Conservation (phyloP, 1,140 invertebrate genomes). For the Hycleus cichorii region DNA sequence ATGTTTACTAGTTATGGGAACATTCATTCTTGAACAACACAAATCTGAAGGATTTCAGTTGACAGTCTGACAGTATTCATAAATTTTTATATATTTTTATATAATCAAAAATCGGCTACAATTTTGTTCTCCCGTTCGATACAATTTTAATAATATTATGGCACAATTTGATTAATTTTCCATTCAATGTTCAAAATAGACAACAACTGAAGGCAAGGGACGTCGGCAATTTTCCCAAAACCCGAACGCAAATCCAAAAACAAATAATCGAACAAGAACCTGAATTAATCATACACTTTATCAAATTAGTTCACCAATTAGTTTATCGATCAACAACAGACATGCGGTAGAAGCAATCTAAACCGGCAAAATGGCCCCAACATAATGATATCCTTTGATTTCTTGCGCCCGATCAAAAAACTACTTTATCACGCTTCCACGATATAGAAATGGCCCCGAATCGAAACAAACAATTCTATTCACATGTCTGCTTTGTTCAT, state of each 20-base stretch:
- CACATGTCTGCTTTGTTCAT: slow-evolving; percentile 29
- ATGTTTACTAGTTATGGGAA: no score
- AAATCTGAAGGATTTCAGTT: no score
- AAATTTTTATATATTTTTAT: no score
- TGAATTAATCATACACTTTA: slow-evolving; percentile 37
- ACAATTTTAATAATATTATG: slow-evolving; percentile 20
- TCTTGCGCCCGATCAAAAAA: slow-evolving; percentile 23
- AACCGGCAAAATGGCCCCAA: slow-evolving; percentile 20
- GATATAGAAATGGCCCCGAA: slow-evolving; percentile 22
- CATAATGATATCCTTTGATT: slow-evolving; percentile 25
- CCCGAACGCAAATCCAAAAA: no score
- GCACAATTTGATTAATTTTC: slow-evolving; percentile 31
- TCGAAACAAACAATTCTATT: slow-evolving; percentile 17
- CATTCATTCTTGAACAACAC: no score
- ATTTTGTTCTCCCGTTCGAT: neutral
- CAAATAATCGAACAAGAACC: neutral
- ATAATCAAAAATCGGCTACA: slow-evolving; percentile 1
- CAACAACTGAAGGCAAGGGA: slow-evolving; percentile 29
- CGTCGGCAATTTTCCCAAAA: slow-evolving; percentile 28
- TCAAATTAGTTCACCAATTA: slow-evolving; percentile 35
- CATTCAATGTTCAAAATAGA: slow-evolving; percentile 16
- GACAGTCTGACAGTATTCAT: no score
- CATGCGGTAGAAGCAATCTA: slow-evolving; percentile 22
- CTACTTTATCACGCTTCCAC: slow-evolving; percentile 16
- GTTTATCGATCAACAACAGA: slow-evolving; percentile 23